Percentiles rank a stretch among this genome's conserved stretches.
Evolutionary conservation across 2,888 invertebrate genomes (phyloP).

Genomic region (Hipparchia semele): DNA sequence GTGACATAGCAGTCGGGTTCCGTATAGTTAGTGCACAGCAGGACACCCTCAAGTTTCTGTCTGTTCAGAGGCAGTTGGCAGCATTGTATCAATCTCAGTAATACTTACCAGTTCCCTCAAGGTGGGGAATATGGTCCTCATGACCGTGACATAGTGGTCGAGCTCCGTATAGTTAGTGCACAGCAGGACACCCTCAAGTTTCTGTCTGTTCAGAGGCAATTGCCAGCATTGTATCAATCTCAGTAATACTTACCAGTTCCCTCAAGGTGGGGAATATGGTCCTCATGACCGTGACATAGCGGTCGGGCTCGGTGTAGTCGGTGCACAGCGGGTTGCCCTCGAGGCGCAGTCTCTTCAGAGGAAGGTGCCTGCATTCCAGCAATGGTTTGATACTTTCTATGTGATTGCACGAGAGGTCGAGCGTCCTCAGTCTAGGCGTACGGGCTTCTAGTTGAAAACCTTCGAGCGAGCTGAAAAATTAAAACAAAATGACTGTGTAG

Average conservation of each 20-base stretch:
- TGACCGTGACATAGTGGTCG: conserved; percentile 82
- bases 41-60: conserved; percentile 87
- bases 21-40: conserved; percentile 85
- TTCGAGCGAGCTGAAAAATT: conserved; percentile 55
- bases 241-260: conserved; percentile 69
- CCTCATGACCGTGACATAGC: conserved; percentile 83
- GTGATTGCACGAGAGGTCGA: conserved; percentile 64
- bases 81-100: neutral
- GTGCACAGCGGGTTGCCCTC: conserved; percentile 89
- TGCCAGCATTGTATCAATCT: neutral
- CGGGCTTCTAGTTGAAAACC: conserved; percentile 54
- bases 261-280: conserved; percentile 78
- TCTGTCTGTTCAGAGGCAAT: conserved; percentile 52
- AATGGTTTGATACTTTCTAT: conserved; percentile 51
- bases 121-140: conserved; percentile 77
- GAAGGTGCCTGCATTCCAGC: conserved; percentile 60
- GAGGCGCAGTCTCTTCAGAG: conserved; percentile 79
- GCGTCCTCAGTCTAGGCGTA: conserved; percentile 54
- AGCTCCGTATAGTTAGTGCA: conserved; percentile 85
- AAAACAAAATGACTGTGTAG: neutral
- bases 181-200: conserved; percentile 87
- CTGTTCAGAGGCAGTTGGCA: neutral
- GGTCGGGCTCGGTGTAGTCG: conserved; percentile 81
- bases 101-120: conserved; percentile 76
- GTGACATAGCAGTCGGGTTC: conserved; percentile 84